Evolutionary conservation across 2,888 invertebrate genomes (phyloP), one percentile per base, ranked within the genome.

Genomic region (Drosophila mulleri): DNA sequence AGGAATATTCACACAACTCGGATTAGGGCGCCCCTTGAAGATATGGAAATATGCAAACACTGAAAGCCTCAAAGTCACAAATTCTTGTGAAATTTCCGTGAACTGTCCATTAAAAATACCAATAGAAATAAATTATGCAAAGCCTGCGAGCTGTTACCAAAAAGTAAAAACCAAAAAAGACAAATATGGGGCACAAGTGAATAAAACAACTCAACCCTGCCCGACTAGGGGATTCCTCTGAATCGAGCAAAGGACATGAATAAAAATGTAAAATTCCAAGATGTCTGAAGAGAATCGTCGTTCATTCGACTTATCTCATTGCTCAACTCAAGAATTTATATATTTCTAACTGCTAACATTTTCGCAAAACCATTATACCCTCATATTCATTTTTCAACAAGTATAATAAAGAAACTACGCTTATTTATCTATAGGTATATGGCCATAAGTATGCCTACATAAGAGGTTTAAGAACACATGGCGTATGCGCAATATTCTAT

Each of bases 401-500:
- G 8, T 29, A 8, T 29, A 29, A 9, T 29, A 9, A 29, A 29
- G 29, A 7, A 2, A 26, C 26, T 26, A 23, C 20, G 20, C 20
- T n/a, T n/a, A n/a, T n/a, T n/a, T n/a, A n/a, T n/a, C n/a, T 23
- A 23, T 35, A 37, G n/a, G 5, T 32, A 18, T 48, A 14, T 35
- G 18, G 18, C 4, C 29, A 50, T 14, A 32, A 18, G 8, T 52
- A 35, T 20, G 18, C 20, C 14, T 18, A 32, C 3, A 12, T n/a
- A 32, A 26, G n/a, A 52, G 20, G 14, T 16, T 18, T 6, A 18
- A 6, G 32, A 12, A 35, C n/a, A 37, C 39, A 11, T 8, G 41
- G 45, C 50, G 52, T 60, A 70, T 61, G 53, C 45, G 54, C 50
- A 57, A 74, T 56, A 53, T 62, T 50, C 26, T 11, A 65, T 62